Base-by-base conservation (phyloP, 2,888 invertebrate species). In the Ceraclea dissimilis region DNA sequence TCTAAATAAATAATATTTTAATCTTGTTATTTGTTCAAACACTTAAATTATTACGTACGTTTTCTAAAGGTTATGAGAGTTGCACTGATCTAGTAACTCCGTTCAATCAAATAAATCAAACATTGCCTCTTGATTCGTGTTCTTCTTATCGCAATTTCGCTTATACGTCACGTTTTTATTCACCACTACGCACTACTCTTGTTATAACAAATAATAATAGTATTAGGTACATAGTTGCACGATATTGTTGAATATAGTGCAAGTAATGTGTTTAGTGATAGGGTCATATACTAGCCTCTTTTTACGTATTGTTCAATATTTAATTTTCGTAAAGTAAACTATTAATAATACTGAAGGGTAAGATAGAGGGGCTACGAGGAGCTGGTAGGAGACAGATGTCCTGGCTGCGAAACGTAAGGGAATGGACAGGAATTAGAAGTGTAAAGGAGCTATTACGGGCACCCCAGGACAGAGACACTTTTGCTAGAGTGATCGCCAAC, bases 161-260 rank as follows among this genome's bases (percentile, higher is more conserved):
- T 39, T 39, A 39, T 39, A 39, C 39, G 39, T 39, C 39, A 39
- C 39, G 39, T 39, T 39, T 39, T 39, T 39, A 5, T 39, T 26
- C 26, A 26, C 39, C 39, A 39, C 39, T 39, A 39, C 39, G 39
- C 39, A 39, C 16, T n/a, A 39, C 16, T n/a, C 8, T 39, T 16
- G 39, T 39, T 8, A 8, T 31, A 8, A 11, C 11, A 11, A 8
- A 31, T 31, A 31, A 31, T 31, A 31, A 11, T 11, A 6, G 31
- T n/a, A n/a, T n/a, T n/a, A n/a, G n/a, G n/a, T 8, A n/a, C 5
- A 39, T 39, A 39, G 5, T 26, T 26, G 26, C 39, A 39, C 13
- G 39, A 39, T 39, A 39, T 16, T 39, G 39, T 39, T 39, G 39
- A 39, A 39, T 39, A 39, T 39, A 39, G 39, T 39, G 39, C 39